These are phyloP conservation scores for Tenthredo distinguenda DNA, from an alignment of 2,888 invertebrate species.

Conservation along the genomic window DNA sequence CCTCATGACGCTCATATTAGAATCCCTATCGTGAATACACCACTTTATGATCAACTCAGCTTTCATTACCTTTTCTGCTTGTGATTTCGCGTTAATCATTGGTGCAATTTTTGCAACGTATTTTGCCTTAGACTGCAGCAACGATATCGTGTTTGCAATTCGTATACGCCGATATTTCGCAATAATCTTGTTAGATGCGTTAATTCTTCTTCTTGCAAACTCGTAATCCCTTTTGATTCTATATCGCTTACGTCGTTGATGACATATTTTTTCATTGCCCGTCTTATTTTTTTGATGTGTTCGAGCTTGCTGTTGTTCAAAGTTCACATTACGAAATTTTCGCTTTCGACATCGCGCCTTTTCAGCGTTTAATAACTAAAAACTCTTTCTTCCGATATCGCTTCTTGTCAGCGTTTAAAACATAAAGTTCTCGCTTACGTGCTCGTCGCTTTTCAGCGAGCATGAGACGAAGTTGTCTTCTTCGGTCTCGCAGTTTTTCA, in stretches of 20 bases:
- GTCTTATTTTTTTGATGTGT: no score
- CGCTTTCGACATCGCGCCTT: background rate
- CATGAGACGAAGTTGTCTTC: no score
- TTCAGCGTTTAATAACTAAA: no score
- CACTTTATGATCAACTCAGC: conserved; percentile 39
- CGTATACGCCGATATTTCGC: background rate
- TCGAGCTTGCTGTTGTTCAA: no score
- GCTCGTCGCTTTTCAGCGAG: no score
- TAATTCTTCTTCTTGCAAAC: background rate
- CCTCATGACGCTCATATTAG: background rate
- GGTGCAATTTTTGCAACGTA: background rate
- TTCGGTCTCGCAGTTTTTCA: no score
- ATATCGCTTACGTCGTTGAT: no score
- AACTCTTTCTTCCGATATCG: no score
- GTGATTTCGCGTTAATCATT: background rate
- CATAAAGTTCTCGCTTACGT: no score
- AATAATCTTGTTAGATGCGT: background rate
- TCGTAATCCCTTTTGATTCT: no score
- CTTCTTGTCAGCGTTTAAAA: no score
- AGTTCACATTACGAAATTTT: background rate
- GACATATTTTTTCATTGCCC: no score
- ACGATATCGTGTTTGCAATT: background rate
- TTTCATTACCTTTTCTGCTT: conserved; percentile 18
- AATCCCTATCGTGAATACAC: conserved; percentile 28
- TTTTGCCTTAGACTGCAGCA: background rate